Evolutionary conservation across 2,888 invertebrate species (phyloP), one percentile per base, ranked within the genome.

Genomic region (Cephus nigrinus): DNA sequence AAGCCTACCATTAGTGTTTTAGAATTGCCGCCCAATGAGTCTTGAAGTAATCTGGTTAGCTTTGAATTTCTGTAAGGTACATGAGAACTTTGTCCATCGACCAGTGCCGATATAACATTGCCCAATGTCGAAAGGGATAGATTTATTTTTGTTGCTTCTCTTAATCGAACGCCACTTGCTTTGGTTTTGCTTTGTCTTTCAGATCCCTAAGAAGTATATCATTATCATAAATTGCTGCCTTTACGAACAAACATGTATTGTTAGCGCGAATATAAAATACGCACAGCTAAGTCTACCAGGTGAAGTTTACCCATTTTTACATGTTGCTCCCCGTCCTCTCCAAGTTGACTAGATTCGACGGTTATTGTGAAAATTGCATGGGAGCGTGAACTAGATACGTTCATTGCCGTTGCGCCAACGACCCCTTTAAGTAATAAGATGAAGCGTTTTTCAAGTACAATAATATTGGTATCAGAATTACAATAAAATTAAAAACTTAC

Each of bases 351-450:
- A 82, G 98, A 97, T 93, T 99, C 99, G 73, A 99, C 96, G 0
- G 98, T 98, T 74, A 99, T 98, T 23, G 98, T 98, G 93, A 99
- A 99, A 86, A 99, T 99, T 12, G 99, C 99, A 93, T 99, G 99
- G 0, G 98, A 99, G 75, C 99, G 93, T 0, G 98, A 99, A 86
- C 98, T 98, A 89, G 97, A 97, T 15, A 96, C 95, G 92, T 99
- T 99, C 99, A 99, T 99, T 83, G 98, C 96, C 0, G 99, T 99
- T 0, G 98, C 96, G 40, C 97, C 97, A 9, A 97, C 96, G 73
- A 94, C 94, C 78, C 95, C 94, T 94, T 81, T 3, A 82, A 81
- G 80, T 77, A 31, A 34, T 32, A n/a, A 32, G 12, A 69, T 30
- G 12, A 15, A 31, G 55, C 33, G n/a, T 79, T 72, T 12, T 73